Evolutionary conservation across 2,888 invertebrate species (phyloP), one percentile per base, ranked within the genome.

Genomic region (Diplazon laetatorius): DNA sequence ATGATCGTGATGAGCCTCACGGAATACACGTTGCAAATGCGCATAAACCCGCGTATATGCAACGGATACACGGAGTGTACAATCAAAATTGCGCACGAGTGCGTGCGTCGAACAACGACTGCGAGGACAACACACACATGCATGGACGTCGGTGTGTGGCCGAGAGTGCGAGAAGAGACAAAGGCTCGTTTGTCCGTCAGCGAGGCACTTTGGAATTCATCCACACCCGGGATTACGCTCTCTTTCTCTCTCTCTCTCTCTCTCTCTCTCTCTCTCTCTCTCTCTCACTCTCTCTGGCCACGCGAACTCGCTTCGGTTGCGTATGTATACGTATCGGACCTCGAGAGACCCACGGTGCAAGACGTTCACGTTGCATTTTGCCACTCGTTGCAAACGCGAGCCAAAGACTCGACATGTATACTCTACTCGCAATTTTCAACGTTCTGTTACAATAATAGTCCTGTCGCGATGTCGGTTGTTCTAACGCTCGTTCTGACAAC

Each of bases 181-280:
- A 81, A 76, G 73, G 71, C 62, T 78, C 78, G 72, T 78, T 78
- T 70, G 62, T 72, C 69, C 73, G 68, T 72, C 76, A 72, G 52
- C 50, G 72, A 72, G 72, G 68, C 76, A 76, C 72, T 79, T 76
- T 69, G 76, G 76, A 75, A 76, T 79, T 79, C 63, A 78, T 69
- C 68, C 76, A 81, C 81, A 78, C 78, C 81, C 74, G 81, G n/a
- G 81, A 81, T 81, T 81, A 81, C 81, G 78, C 81, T 10, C 20
- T 48, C 18, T 62, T 44, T 65, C 44, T n/a, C 39, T 55, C 50
- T 42, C 60, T 39, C 14, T 60, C 37, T 22, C 48, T 16, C 3
- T 14, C 16, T 52, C 66, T 57, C 42, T n/a, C 80, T 8, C 14
- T 46, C 18, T 62, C 39, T 65, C 44, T n/a, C 39, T 55, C 50